Percentiles rank a stretch among this genome's conserved stretches.
These are phyloP conservation scores for Sisor rabdophorus DNA, from an alignment of 2,113 vertebrate species.

Conservation along the genomic window DNA sequence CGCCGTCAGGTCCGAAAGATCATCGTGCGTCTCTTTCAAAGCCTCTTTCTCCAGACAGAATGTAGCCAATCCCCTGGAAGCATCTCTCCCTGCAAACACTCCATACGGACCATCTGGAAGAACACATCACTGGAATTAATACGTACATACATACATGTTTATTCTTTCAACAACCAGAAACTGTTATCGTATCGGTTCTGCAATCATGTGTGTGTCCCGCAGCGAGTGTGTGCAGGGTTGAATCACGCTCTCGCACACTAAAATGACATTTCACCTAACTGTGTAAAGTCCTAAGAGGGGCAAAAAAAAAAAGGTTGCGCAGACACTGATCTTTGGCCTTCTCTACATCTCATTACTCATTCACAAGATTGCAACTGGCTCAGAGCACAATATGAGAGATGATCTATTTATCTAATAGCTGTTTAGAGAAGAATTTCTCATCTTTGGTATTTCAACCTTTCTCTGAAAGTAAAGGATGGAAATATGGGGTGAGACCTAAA, in stretches of 20 bases:
- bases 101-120: constrained; percentile 89
- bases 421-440: no score
- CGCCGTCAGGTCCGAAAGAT: constrained; percentile 87
- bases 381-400: neutral
- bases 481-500: constrained; percentile 12
- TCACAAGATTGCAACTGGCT: constrained; percentile 21
- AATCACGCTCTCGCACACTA: neutral
- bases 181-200: neutral
- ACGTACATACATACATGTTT: neutral
- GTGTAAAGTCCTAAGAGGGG: neutral
- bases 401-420: neutral
- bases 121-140: constrained; percentile 38
- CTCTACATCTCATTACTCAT: constrained; percentile 25
- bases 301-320: neutral
- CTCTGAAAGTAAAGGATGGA: neutral
- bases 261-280: constrained; percentile 24
- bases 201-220: neutral
- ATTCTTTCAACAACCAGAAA: no score
- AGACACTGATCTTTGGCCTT: constrained; percentile 37
- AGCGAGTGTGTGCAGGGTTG: neutral
- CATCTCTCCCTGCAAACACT: constrained; percentile 92
- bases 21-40: constrained; percentile 86
- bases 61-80: constrained; percentile 91
- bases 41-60: constrained; percentile 94
- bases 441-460: no score